These are phyloP conservation scores for Ceyx margarethae DNA, from an alignment of 2,113 vertebrate species.

Conservation along the genomic window DNA sequence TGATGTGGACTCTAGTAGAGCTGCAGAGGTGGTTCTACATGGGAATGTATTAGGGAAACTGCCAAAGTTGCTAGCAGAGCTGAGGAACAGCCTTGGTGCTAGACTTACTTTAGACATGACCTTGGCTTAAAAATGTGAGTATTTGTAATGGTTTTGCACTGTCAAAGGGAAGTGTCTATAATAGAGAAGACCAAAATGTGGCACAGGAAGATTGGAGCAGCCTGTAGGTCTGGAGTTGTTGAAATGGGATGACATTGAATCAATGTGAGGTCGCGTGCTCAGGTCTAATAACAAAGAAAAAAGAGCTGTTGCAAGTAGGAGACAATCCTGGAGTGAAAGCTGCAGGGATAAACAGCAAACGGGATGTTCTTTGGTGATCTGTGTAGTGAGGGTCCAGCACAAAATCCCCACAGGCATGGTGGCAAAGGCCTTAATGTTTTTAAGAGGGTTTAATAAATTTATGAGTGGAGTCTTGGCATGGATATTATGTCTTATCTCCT, in stretches of 20 bases:
- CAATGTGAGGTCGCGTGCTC: background rate
- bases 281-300: background rate
- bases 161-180: fast-evolving
- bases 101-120: background rate
- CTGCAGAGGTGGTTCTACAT: background rate
- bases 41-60: background rate
- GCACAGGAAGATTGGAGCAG: no score
- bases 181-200: background rate
- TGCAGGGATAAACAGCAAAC: background rate
- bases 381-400: background rate
- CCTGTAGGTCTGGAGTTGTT: background rate
- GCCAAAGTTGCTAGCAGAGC: background rate
- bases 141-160: background rate
- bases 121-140: background rate
- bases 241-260: background rate
- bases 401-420: background rate
- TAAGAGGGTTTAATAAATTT: background rate
- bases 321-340: background rate
- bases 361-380: background rate
- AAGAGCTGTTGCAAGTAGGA: background rate
- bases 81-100: background rate
- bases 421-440: background rate
- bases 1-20: background rate
- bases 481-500: background rate
- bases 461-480: background rate